A percentile compares a stretch with the other conserved stretches of the same genome.
phyloP scores from a whole-genome alignment of 1,140 invertebrate species.

The Eurosta solidaginis region DNA sequence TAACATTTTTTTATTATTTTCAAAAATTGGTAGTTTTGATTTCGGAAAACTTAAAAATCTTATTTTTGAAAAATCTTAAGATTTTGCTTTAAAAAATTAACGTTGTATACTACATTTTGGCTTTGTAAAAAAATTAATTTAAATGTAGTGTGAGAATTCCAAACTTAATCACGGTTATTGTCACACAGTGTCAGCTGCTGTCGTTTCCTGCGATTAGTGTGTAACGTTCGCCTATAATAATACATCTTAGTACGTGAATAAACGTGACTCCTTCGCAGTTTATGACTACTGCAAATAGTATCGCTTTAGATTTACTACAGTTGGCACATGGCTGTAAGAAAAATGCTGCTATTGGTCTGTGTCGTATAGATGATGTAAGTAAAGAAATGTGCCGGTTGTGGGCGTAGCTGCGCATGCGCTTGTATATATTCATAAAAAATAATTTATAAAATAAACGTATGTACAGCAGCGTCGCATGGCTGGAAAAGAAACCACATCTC shows the following conservation, averaged over 20 bases:
- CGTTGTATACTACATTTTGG: too few relatives aligned
- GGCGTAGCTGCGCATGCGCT: slow-evolving; percentile 24
- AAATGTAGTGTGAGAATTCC: not conserved
- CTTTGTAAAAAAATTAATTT: not conserved
- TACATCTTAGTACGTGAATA: slow-evolving; percentile 6
- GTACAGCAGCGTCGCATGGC: slow-evolving; percentile 6
- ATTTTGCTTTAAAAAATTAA: too few relatives aligned
- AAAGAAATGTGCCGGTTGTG: slow-evolving; percentile 34
- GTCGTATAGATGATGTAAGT: slow-evolving; percentile 58
- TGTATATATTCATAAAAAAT: slow-evolving; percentile 1
- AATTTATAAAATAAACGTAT: not conserved
- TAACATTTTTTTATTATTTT: too few relatives aligned
- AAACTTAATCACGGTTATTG: too few relatives aligned
- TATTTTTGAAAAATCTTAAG: too few relatives aligned
- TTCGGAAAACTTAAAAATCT: too few relatives aligned
- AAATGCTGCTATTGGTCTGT: slow-evolving; percentile 50
- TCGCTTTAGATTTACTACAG: slow-evolving; percentile 53
- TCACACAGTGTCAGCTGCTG: slow-evolving; percentile 3
- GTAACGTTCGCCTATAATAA: too few relatives aligned
- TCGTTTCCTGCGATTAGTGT: not conserved
- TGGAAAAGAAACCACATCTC: not conserved
- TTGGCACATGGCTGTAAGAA: slow-evolving; percentile 40
- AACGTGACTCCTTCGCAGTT: slow-evolving; percentile 37
- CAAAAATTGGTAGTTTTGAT: too few relatives aligned
- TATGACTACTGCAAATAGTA: slow-evolving; percentile 54